Evolutionary conservation across 2,797 vertebrate genomes (phyloP).

Genomic region (Crenuchus spilurus): DNA sequence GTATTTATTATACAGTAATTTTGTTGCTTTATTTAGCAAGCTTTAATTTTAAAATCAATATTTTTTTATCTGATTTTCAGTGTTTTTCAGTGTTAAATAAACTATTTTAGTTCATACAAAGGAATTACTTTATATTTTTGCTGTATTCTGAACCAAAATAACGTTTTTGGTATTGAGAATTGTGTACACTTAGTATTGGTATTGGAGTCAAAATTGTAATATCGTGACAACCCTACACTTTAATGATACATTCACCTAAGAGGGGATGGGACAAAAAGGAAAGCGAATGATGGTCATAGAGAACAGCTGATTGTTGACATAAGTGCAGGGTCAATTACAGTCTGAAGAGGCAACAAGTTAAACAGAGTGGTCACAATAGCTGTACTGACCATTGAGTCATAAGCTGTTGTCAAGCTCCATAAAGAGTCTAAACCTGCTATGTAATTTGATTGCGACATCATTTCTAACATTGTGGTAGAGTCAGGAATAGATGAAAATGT

Average conservation of each 20-base stretch:
- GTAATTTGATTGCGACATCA: not conserved
- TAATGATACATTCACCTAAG: not conserved
- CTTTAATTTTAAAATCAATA: no score
- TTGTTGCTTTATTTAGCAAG: no score
- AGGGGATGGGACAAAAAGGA: not conserved
- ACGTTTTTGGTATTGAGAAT: no score
- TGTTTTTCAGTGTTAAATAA: no score
- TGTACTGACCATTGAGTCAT: not conserved
- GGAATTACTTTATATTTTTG: no score
- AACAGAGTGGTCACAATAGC: conserved; percentile 16
- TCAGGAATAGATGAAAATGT: no score
- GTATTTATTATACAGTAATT: no score
- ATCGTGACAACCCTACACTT: not conserved
- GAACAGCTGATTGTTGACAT: conserved; percentile 50
- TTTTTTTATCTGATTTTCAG: no score
- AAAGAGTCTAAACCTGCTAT: not conserved
- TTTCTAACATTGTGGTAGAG: not conserved
- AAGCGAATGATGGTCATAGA: conserved; percentile 4
- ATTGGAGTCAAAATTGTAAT: no score
- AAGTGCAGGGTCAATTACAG: conserved; percentile 55
- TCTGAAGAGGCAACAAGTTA: not conserved
- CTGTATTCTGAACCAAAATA: no score
- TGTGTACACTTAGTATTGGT: no score
- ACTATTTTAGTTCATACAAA: no score
- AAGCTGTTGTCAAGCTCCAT: not conserved